A percentile compares a stretch with the other conserved stretches of the same genome.
Evolutionary conservation across 2,113 vertebrate species (phyloP).

Genomic region (Zosterops hypoxanthus): DNA sequence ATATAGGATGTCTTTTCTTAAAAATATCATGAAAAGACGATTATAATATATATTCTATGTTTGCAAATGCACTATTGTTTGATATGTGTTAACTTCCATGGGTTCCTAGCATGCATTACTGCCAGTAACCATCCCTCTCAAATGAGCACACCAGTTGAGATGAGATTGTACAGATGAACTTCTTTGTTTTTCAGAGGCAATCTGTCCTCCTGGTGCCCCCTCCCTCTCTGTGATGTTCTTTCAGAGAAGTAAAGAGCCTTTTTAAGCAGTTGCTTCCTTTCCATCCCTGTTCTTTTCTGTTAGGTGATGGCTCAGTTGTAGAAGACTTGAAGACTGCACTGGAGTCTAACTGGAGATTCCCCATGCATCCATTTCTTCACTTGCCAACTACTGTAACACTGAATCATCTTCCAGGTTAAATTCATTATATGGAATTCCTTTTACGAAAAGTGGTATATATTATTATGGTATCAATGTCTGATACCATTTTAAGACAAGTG

Average conservation of each 20-base stretch:
- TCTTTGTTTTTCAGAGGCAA: constrained; percentile 3
- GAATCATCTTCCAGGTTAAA: background rate
- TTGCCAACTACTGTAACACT: background rate
- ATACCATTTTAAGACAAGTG: background rate
- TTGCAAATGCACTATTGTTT: background rate
- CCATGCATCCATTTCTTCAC: background rate
- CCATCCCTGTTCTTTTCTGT: background rate
- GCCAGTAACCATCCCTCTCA: background rate
- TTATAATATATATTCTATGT: background rate
- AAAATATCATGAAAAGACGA: background rate
- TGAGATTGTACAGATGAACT: background rate
- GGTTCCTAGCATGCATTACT: background rate
- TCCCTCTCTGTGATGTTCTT: background rate
- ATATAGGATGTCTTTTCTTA: background rate
- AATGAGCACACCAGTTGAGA: background rate
- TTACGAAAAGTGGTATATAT: background rate
- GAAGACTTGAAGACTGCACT: background rate
- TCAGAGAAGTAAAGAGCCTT: background rate
- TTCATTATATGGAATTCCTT: background rate
- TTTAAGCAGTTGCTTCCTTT: background rate
- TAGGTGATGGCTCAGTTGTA: background rate
- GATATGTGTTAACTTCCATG: background rate
- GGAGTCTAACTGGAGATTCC: background rate
- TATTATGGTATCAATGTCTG: background rate
- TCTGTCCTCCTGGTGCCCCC: background rate